A percentile compares a stretch with the other conserved stretches of the same genome.
These are phyloP conservation scores for Empidonax alnorum DNA, from an alignment of 2,113 vertebrate genomes.

Conservation along the genomic window DNA sequence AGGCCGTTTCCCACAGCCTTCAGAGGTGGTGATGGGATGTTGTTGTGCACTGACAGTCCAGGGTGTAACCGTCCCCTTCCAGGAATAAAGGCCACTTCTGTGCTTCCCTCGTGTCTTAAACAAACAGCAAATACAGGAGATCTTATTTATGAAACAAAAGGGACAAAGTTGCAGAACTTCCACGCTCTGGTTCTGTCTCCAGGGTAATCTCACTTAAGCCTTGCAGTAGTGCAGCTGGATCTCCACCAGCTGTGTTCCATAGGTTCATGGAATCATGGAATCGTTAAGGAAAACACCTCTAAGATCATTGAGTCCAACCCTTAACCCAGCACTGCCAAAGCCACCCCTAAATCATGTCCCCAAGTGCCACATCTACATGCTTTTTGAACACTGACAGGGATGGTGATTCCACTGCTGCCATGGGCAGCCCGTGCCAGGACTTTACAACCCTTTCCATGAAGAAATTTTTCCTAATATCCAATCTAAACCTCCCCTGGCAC, in stretches of 20 bases:
- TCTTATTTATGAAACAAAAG: background rate
- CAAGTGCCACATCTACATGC: background rate
- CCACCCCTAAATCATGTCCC: background rate
- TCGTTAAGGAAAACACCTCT: background rate
- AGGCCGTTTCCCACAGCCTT: conserved; percentile 76
- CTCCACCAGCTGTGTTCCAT: background rate
- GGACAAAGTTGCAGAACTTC: background rate
- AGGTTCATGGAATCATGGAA: background rate
- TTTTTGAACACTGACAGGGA: background rate
- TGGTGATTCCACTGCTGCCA: background rate
- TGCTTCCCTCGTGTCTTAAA: conserved; percentile 79
- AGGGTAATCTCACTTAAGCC: background rate
- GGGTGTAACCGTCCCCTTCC: conserved; percentile 79
- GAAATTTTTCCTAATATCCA: background rate
- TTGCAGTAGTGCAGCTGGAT: background rate
- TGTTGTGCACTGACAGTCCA: conserved; percentile 75
- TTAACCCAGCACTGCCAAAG: background rate
- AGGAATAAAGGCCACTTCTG: conserved; percentile 89
- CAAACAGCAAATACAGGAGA: background rate
- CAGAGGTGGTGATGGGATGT: conserved; percentile 48
- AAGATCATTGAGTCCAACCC: background rate
- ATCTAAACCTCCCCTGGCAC: background rate
- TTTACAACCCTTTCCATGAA: background rate
- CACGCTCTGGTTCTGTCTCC: background rate
- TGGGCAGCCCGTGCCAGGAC: background rate